Base-by-base conservation (phyloP, 2,888 invertebrate species). In the Lasioglossum lativentre region DNA sequence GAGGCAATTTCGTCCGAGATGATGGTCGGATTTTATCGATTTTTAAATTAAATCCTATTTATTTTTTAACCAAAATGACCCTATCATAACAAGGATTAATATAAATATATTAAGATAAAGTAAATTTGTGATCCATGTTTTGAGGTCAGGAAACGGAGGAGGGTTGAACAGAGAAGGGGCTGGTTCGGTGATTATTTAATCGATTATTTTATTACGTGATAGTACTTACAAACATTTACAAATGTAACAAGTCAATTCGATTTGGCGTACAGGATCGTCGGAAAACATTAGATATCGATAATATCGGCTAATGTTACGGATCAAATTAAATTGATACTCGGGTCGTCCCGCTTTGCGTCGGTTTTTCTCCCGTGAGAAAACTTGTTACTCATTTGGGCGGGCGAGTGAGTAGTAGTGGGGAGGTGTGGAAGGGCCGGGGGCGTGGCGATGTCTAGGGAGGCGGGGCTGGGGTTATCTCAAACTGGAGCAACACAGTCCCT, bases 171-270 rank as follows among this genome's bases (percentile, higher is more conserved):
- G n/a, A 56, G 56, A 12, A 56, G n/a, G n/a, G 12, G 68, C 38
- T 86, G n/a, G 83, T 89, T 89, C 85, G 88, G 86, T 89, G 90
- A 90, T 93, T 92, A 92, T 92, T 92, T 47, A 92, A 90, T 93
- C 91, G 92, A 93, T 94, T 92, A 93, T 92, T 94, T 93, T 94
- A 93, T 94, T 93, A 92, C 91, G 91, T 87, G 89, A 89, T 93
- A 93, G 92, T 94, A 94, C 94, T 94, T 94, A 94, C 94, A 94
- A 94, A 94, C 94, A 94, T 94, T 94, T 94, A 94, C 94, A 94
- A 94, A 94, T 94, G 93, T 93, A 94, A 94, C 94, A 94, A 94
- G 92, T 94, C 93, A 94, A 94, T 94, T 94, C 93, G 93, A 93
- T 94, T 94, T 94, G 92, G 93, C 94, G 92, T 93, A 94, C 92